Percentiles rank a stretch among this genome's conserved stretches.
These are phyloP conservation scores for Hylaeus anthracinus DNA, from an alignment of 1,140 invertebrate genomes.

Conservation along the genomic window DNA sequence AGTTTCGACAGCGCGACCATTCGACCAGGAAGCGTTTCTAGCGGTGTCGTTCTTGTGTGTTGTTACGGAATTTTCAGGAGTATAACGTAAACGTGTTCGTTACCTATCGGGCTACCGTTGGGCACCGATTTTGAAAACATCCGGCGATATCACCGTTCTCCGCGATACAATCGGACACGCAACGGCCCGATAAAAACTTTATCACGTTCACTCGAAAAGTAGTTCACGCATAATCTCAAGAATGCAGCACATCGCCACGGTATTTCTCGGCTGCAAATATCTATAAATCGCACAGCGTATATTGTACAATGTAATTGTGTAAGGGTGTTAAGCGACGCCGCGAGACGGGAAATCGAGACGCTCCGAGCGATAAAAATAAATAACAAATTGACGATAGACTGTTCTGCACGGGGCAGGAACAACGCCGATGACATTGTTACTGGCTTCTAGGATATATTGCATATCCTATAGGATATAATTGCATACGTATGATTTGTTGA, in stretches of 20 bases:
- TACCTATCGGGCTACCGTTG: constrained; percentile 5
- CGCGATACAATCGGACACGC: constrained; percentile 27
- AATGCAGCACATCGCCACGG: constrained; percentile 52
- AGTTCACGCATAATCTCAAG: constrained; percentile 61
- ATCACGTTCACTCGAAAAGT: constrained; percentile 52
- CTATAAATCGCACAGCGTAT: constrained; percentile 55
- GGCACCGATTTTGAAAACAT: constrained; percentile 17
- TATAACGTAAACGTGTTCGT: background rate
- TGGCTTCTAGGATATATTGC: background rate
- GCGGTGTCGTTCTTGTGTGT: too few species aligned
- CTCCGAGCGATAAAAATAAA: constrained; percentile 15
- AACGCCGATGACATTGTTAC: background rate
- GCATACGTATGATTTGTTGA: too few species aligned
- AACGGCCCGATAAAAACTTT: constrained; percentile 41
- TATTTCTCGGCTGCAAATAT: constrained; percentile 15
- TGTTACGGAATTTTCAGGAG: background rate
- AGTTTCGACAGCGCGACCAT: too few species aligned
- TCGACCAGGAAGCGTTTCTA: too few species aligned
- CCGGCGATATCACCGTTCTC: constrained; percentile 17
- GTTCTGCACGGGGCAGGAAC: background rate
- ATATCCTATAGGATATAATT: too few species aligned
- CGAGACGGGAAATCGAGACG: constrained; percentile 33
- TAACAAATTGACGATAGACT: constrained; percentile 2
- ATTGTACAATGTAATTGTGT: constrained; percentile 62
- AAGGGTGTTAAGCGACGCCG: constrained; percentile 44